These are phyloP conservation scores for Thalassarche chlororhynchos DNA, from an alignment of 2,113 vertebrate genomes.

Conservation along the genomic window DNA sequence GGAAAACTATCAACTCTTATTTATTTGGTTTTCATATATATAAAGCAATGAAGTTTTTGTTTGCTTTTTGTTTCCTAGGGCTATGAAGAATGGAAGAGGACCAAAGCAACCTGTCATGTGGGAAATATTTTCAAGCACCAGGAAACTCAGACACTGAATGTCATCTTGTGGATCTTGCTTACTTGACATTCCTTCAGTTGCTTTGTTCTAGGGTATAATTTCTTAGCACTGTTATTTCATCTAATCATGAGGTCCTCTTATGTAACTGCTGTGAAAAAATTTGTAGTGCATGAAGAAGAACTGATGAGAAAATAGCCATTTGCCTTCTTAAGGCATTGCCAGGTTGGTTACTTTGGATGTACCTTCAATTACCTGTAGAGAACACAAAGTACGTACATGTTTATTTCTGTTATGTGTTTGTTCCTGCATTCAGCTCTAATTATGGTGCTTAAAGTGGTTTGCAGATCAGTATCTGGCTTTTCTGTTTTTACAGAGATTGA, in stretches of 20 bases:
- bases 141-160: not conserved
- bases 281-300: fast-evolving
- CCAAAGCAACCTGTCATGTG: not conserved
- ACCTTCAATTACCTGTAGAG: not conserved
- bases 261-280: not conserved
- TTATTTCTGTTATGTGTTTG: not conserved
- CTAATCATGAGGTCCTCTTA: not conserved
- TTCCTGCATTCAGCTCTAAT: not conserved
- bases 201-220: not conserved
- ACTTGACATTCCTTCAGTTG: not conserved
- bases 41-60: not conserved
- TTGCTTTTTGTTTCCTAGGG: not conserved
- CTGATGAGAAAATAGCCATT: not conserved
- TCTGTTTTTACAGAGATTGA: not conserved
- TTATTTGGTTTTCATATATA: slow-evolving; percentile 1
- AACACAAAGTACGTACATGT: not conserved
- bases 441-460: not conserved
- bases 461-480: not conserved
- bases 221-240: not conserved
- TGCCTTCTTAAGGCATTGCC: not conserved
- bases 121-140: not conserved
- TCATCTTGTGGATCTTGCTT: not conserved
- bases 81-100: not conserved
- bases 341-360: not conserved
- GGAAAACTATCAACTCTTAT: not conserved